Evolutionary conservation across 2,113 vertebrate species (phyloP), one percentile per base, ranked within the genome.

Genomic region (Heterotilapia buettikoferi): DNA sequence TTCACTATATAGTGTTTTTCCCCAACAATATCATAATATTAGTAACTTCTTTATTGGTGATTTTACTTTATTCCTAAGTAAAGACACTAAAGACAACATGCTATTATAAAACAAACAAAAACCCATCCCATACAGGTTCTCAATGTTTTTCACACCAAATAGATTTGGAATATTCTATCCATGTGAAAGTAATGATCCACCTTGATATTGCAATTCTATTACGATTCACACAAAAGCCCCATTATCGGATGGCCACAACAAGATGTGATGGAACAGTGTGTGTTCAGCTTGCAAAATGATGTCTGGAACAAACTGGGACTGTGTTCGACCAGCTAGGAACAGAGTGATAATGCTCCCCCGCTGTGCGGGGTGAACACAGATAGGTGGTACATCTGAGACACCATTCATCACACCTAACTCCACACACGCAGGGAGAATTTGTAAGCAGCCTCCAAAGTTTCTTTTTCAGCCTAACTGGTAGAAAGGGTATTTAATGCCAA

Each of bases 321-420:
- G 85, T 90, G 89, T 92, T 86, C 45, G 40, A 90, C 68, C 87
- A 90, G 83, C 87, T 19, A 24, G 87, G 85, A 86, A 79, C 85
- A 88, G 33, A 89, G 87, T 68, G 87, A 89, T 90, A 90, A 92
- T 84, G 73, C 87, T 82, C 73, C 47, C 59, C 89, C 57, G 80
- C 73, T 76, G 86, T 81, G 86, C 38, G 4, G 79, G 89, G 57
- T 66, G 89, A 86, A 47, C 80, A 43, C 80, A 83, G 87, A 87
- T 90, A 90, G 85, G 61, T 85, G 85, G 54, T 81, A 84, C 63
- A 78, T 86, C 87, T 83, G 33, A 84, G 89, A 47, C 63, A 7
- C 73, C 80, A 90, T 92, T 90, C 87, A 89, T 92, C 89, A 91
- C 85, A 79, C 56, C 89, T 54, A 89, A 79, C 87, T 79, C 85